Evolutionary conservation across 2,888 invertebrate species (phyloP).

Genomic region (Protonemura montana): DNA sequence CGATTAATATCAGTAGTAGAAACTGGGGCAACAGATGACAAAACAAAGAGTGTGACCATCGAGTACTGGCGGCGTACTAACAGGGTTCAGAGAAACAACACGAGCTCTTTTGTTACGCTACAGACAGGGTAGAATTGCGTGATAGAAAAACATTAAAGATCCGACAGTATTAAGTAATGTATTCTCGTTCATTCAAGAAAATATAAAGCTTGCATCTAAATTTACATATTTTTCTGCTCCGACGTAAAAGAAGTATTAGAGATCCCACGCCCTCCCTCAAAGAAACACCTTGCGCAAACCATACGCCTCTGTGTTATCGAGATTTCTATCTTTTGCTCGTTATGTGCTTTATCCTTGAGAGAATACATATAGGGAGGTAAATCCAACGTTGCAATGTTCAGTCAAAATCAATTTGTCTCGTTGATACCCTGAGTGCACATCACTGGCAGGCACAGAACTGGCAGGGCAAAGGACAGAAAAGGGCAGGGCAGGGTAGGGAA

Average conservation of each 20-base stretch:
- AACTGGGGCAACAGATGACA: neutral
- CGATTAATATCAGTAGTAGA: neutral
- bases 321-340: neutral
- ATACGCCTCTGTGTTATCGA: neutral
- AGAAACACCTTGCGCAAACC: neutral
- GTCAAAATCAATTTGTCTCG: neutral
- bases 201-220: neutral
- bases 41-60: neutral
- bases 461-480: neutral
- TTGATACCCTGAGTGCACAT: neutral
- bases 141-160: neutral
- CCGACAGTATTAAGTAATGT: neutral
- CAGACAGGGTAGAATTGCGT: neutral
- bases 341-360: neutral
- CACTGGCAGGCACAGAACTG: neutral
- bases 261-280: no score
- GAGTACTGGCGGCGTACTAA: neutral
- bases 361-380: no score
- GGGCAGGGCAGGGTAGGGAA: no score
- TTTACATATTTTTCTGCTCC: neutral
- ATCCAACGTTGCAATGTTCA: neutral
- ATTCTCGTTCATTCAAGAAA: neutral
- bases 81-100: neutral
- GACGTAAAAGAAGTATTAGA: neutral
- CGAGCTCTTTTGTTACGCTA: neutral